Conservation (phyloP, 1,140 invertebrate species). For the Riptortus pedestris region DNA sequence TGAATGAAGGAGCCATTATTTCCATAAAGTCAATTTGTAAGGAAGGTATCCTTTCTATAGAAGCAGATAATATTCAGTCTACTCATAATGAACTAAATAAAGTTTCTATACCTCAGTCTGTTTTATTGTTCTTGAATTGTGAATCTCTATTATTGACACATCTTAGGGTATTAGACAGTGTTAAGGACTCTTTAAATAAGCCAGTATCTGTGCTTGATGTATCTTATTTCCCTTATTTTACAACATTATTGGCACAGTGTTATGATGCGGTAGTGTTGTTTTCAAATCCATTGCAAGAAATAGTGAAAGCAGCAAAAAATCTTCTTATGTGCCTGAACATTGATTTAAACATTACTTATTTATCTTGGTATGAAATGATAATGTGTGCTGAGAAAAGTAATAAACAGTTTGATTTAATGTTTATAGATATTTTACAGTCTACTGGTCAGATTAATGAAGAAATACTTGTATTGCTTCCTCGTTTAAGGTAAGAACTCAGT, state of each 20-base stretch:
- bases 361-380: background rate
- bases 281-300: too few species aligned
- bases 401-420: background rate
- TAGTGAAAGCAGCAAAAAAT: too few species aligned
- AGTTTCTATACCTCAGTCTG: background rate
- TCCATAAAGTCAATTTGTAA: background rate
- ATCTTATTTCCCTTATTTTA: conserved; percentile 1
- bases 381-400: background rate
- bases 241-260: background rate
- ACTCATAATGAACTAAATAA: background rate
- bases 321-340: too few species aligned
- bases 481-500: background rate
- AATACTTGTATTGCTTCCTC: background rate
- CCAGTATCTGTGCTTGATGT: background rate
- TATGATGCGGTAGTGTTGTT: too few species aligned
- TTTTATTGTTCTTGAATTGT: conserved; percentile 3
- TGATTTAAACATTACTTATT: too few species aligned
- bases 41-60: background rate
- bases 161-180: background rate
- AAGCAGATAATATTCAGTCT: background rate
- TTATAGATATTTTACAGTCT: background rate
- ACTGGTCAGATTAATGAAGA: conserved; percentile 8
- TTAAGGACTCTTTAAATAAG: too few species aligned
- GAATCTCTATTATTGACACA: conserved; percentile 1
- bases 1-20: background rate